Conservation (phyloP, 2,797 vertebrate species). For the Rhabdophis nuchalis region DNA sequence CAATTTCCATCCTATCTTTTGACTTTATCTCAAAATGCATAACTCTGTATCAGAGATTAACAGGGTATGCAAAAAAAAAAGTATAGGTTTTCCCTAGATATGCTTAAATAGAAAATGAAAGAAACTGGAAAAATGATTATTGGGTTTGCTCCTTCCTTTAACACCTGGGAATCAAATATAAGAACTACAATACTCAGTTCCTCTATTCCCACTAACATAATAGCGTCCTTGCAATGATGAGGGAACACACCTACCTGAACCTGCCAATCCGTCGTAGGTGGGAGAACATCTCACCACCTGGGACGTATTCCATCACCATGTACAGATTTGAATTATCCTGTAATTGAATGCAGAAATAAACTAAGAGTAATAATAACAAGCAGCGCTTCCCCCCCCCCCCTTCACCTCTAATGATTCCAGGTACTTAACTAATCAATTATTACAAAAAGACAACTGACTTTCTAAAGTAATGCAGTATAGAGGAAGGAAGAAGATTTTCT, state of each 20-base stretch:
- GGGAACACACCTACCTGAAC: constrained; percentile 77
- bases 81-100: neutral
- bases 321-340: constrained; percentile 92
- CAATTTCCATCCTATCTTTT: neutral
- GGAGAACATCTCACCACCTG: constrained; percentile 92
- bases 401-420: neutral
- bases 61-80: neutral
- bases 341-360: neutral
- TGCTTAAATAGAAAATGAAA: neutral
- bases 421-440: neutral
- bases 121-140: neutral
- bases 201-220: neutral
- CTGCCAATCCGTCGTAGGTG: constrained; percentile 88
- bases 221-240: neutral
- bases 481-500: neutral
- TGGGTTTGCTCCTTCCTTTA: neutral
- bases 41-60: neutral
- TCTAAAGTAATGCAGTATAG: neutral
- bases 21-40: neutral
- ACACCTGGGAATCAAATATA: neutral
- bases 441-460: neutral
- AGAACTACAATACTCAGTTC: neutral
- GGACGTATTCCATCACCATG: constrained; percentile 94
- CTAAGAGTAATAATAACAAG: neutral
- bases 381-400: neutral